Percentiles rank a stretch among this genome's conserved stretches.
Evolutionary conservation across 1,140 invertebrate species (phyloP).

Genomic region (Trichoplusia ni): DNA sequence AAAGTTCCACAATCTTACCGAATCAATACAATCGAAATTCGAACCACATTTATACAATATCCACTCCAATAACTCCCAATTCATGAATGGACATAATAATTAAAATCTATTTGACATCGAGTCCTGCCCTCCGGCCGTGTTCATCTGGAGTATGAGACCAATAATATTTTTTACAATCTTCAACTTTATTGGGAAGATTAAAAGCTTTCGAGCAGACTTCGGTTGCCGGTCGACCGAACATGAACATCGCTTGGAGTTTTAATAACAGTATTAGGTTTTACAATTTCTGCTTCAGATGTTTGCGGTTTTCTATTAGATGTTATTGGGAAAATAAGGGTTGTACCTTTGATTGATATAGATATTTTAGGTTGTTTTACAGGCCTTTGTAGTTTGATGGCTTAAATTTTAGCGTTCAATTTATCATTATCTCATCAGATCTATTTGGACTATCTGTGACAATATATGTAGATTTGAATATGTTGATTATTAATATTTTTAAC

Average conservation of each 20-base stretch:
- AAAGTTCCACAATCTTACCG: too few relatives aligned
- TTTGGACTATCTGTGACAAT: too few relatives aligned
- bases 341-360: too few relatives aligned
- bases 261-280: constrained; percentile 10
- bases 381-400: too few relatives aligned
- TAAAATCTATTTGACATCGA: constrained; percentile 30
- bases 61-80: constrained; percentile 2
- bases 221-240: constrained; percentile 16
- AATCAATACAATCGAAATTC: too few relatives aligned
- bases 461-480: too few relatives aligned
- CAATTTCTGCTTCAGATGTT: neutral
- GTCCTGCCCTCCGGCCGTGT: constrained; percentile 17
- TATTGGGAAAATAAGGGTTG: neutral
- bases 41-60: too few relatives aligned
- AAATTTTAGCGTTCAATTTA: too few relatives aligned
- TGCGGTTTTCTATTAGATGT: neutral
- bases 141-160: constrained; percentile 29
- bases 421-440: too few relatives aligned
- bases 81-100: constrained; percentile 20
- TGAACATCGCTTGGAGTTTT: constrained; percentile 26
- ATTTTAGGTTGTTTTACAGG: too few relatives aligned
- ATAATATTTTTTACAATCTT: constrained; percentile 40
- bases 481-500: too few relatives aligned
- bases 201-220: constrained; percentile 25
- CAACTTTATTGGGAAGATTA: constrained; percentile 46